phyloP scores from a whole-genome alignment of 2,888 invertebrate genomes.

The Junonia oenone region DNA sequence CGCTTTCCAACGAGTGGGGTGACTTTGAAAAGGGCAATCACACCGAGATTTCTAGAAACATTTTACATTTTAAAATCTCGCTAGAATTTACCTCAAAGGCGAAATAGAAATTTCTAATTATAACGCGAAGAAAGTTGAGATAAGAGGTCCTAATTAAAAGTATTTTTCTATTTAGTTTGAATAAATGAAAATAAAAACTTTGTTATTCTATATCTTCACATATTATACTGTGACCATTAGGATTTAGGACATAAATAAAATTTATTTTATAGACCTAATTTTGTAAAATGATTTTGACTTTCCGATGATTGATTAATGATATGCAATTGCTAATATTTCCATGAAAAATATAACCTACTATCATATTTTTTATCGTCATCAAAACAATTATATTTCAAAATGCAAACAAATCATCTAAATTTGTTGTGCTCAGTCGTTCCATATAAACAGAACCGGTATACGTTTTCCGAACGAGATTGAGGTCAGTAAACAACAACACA shows the following conservation, averaged over 20 bases:
- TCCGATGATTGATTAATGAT: too few relatives aligned
- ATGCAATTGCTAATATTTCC: too few relatives aligned
- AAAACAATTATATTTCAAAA: not conserved
- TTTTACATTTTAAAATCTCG: not conserved
- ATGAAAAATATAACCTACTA: too few relatives aligned
- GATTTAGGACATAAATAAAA: too few relatives aligned
- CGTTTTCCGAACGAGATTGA: conserved; percentile 27
- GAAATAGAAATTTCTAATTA: not conserved
- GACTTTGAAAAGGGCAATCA: not conserved
- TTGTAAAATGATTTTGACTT: too few relatives aligned
- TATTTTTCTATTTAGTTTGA: too few relatives aligned
- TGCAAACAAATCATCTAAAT: not conserved
- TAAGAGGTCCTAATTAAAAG: not conserved
- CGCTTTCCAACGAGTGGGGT: not conserved
- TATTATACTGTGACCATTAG: too few relatives aligned
- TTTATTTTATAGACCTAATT: too few relatives aligned
- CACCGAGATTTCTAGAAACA: not conserved
- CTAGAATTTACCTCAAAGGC: not conserved
- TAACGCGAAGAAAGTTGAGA: not conserved
- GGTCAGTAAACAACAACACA: conserved; percentile 40
- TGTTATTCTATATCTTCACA: too few relatives aligned
- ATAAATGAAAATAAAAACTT: too few relatives aligned
- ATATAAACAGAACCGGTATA: conserved; percentile 52
- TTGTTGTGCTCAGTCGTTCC: conserved; percentile 31
- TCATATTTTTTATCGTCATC: not conserved